Conservation (phyloP, 2,888 invertebrate species). For the Blomia tropicalis region DNA sequence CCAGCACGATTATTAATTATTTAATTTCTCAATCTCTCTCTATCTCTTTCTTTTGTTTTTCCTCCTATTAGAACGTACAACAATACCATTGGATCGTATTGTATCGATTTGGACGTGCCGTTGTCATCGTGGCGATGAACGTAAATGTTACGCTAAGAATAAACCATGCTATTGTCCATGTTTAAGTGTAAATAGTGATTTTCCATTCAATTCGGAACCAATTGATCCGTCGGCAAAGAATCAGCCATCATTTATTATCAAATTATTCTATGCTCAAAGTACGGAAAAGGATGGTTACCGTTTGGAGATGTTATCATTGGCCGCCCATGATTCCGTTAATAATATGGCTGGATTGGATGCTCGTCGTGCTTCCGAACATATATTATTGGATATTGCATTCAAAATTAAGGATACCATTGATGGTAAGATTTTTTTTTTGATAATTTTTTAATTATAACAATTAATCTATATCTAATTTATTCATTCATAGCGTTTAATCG, state of each 20-base stretch:
- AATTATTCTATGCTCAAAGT: not conserved
- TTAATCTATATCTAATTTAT: not conserved
- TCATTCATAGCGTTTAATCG: slow-evolving; percentile 34
- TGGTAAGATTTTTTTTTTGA: not conserved
- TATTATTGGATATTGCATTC: not conserved
- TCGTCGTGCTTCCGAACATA: not conserved
- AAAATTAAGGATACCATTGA: not conserved
- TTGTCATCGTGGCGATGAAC: not conserved
- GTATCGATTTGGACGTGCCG: not conserved
- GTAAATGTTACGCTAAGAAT: not conserved
- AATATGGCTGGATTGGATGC: slow-evolving; percentile 2
- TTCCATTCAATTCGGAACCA: not conserved
- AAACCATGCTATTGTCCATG: not conserved
- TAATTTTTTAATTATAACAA: not conserved
- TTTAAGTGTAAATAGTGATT: not conserved
- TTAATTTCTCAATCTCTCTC: not conserved
- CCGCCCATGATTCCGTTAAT: not conserved
- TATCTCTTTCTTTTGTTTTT: not conserved
- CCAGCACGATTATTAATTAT: no score
- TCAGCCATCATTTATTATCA: not conserved
- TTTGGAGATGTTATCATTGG: not conserved
- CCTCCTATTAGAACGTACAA: not conserved
- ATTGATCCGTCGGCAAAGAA: not conserved
- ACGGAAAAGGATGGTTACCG: not conserved
- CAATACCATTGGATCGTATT: not conserved